These are phyloP conservation scores for Furcula furcula DNA, from an alignment of 2,888 invertebrate genomes.

Conservation along the genomic window DNA sequence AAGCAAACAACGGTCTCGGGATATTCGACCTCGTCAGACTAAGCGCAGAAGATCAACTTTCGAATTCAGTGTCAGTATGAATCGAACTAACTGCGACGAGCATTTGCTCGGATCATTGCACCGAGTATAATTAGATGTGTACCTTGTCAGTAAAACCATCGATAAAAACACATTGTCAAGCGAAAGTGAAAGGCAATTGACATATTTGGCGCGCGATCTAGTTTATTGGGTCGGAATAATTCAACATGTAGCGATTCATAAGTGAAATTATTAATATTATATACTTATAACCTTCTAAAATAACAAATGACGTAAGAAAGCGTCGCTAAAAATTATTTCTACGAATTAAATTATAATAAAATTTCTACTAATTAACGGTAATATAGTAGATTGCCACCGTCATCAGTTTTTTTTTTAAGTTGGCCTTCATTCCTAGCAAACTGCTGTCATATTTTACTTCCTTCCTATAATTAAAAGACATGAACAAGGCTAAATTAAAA, in stretches of 20 bases:
- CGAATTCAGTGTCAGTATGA: constrained; percentile 61
- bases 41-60: constrained; percentile 65
- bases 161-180: constrained; percentile 31
- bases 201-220: constrained; percentile 45
- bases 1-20: constrained; percentile 26
- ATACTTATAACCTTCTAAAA: no score
- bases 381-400: background rate
- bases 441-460: background rate
- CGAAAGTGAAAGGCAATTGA: constrained; percentile 54
- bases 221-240: constrained; percentile 36
- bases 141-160: constrained; percentile 17
- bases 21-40: constrained; percentile 53
- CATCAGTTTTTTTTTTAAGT: background rate
- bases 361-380: background rate
- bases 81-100: constrained; percentile 30
- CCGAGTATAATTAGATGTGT: constrained; percentile 22
- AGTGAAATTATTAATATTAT: constrained; percentile 34
- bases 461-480: no score
- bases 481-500: no score
- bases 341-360: constrained; percentile 1
- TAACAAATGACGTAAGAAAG: constrained; percentile 24
- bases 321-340: constrained; percentile 1
- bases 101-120: constrained; percentile 33
- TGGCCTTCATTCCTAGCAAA: background rate
- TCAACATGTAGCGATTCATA: constrained; percentile 18